Conservation (phyloP, 2,888 invertebrate genomes). For the Taenaris catops region DNA sequence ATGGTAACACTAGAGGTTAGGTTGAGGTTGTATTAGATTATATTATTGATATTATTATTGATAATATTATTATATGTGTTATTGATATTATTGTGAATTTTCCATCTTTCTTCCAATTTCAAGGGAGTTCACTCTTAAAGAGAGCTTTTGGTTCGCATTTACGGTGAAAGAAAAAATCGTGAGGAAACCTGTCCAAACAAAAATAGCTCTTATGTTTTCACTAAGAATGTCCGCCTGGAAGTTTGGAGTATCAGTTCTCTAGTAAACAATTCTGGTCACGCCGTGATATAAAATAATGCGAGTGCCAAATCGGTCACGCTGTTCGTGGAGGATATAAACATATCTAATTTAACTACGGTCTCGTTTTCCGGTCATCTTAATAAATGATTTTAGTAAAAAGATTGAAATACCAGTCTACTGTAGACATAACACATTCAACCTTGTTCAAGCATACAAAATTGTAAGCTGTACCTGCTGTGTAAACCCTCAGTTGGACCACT, state of each 20-base stretch:
- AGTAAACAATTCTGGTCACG: constrained; percentile 31
- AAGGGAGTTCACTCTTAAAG: constrained; percentile 92
- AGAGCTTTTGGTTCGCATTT: constrained; percentile 96
- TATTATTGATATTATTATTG: no score
- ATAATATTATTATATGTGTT: no score
- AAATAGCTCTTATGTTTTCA: constrained; percentile 5
- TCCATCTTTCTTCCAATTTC: no score
- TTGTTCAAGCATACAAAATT: no score
- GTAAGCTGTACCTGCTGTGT: no score
- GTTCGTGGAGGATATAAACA: constrained; percentile 37
- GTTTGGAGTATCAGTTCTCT: constrained; percentile 7
- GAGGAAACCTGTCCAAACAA: not conserved
- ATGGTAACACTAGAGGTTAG: no score
- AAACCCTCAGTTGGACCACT: no score
- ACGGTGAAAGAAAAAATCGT: no score
- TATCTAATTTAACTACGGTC: constrained; percentile 12
- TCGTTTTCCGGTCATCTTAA: constrained; percentile 12
- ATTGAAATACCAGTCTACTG: no score
- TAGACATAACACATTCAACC: no score
- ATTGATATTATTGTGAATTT: no score
- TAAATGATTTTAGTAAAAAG: not conserved
- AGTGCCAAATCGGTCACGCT: constrained; percentile 43
- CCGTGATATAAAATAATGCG: constrained; percentile 32
- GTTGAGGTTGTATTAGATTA: no score
- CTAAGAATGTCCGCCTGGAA: constrained; percentile 1